These are phyloP conservation scores for Peromyscus californicus DNA, from an alignment of 2,113 vertebrate species.

Conservation along the genomic window DNA sequence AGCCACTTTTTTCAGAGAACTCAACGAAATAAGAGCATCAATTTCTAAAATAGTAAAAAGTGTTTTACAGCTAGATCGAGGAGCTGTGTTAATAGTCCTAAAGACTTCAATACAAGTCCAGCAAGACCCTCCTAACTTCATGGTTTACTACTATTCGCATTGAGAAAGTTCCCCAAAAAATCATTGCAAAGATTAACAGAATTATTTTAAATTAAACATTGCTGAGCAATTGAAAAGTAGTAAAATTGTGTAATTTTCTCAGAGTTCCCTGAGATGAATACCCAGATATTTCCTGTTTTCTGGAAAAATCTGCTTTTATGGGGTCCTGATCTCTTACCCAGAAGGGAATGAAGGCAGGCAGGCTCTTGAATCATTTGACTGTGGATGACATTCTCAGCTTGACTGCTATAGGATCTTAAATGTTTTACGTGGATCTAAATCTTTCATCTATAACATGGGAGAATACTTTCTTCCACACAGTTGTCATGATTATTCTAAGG, in stretches of 20 bases:
- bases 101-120: neutral
- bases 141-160: neutral
- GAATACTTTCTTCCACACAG: neutral
- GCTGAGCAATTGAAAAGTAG: neutral
- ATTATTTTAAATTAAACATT: neutral
- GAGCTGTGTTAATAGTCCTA: neutral
- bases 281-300: neutral
- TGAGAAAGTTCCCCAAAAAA: neutral
- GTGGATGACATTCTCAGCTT: neutral
- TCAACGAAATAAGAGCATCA: constrained; percentile 18
- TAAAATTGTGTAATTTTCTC: neutral
- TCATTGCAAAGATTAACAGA: neutral
- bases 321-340: neutral
- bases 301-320: neutral
- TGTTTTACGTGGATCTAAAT: constrained; percentile 30
- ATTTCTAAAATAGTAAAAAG: neutral
- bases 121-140: constrained; percentile 15
- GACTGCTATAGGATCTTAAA: neutral
- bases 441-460: constrained; percentile 13
- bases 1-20: constrained; percentile 5
- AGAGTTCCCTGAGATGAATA: neutral
- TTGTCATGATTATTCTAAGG: constrained; percentile 34
- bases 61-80: constrained; percentile 26
- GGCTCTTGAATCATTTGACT: neutral
- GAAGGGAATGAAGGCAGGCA: neutral